Evolutionary conservation across 2,888 invertebrate species (phyloP), one percentile per base, ranked within the genome.

Genomic region (Acleris holmiana): DNA sequence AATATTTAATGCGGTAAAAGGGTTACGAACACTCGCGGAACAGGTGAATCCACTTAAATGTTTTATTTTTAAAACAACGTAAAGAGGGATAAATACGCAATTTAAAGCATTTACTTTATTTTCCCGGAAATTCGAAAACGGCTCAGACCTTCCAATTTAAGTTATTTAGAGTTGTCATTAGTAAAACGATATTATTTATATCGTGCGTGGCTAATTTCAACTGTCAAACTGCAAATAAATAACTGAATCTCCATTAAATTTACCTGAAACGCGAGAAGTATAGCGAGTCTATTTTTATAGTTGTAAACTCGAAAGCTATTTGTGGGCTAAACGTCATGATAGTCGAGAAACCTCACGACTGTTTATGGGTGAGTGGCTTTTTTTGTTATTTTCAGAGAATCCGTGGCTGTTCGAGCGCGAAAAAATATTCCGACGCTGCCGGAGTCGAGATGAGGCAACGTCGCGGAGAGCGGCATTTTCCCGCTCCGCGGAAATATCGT

Each of bases 401-500:
- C 72, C 69, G 72, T 72, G 78, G 64, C 76, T 75, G 68, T 78
- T 82, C 76, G 73, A 80, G 79, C 78, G 83, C 72, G 76, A 82
- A 83, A 85, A 84, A 86, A 83, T 79, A 82, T 82, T 82, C 79
- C 71, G 69, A 68, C 73, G 73, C 69, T 75, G 73, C 73, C 71
- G 77, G 73, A 71, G 80, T 77, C 71, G 78, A 78, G 79, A 81
- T 73, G 83, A 79, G 78, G 79, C 81, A 75, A 71, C 77, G 73
- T 75, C 76, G 77, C 76, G 68, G 76, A 81, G 78, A 75, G 76
- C 78, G 73, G 78, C 77, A 77, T 82, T 83, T 82, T 78, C 77
- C 72, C 82, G 78, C 78, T 84, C 74, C 77, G 80, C 82, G 85
- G 84, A 88, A 88, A 87, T 88, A 89, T 86, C 83, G 84, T 82